Conservation (phyloP, 2,797 vertebrate species). For the Iguana delicatissima region DNA sequence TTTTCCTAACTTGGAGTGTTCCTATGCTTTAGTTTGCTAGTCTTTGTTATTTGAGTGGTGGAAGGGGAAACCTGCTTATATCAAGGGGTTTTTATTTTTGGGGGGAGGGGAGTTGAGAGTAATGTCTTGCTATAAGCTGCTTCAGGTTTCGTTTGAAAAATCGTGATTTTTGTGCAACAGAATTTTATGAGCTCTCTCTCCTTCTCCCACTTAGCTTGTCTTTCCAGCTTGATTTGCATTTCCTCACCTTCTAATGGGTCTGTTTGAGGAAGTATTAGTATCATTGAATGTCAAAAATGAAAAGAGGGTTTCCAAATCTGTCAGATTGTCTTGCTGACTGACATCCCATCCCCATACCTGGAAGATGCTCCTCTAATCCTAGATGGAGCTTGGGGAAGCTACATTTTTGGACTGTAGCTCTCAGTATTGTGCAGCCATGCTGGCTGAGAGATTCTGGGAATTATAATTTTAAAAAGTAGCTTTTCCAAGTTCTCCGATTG, state of each 20-base stretch:
- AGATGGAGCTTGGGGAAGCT: not conserved
- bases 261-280: not conserved
- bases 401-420: too few relatives aligned
- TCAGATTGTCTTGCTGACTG: not conserved
- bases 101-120: too few relatives aligned
- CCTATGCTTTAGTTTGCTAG: not conserved
- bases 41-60: constrained; percentile 9
- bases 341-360: not conserved
- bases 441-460: too few relatives aligned
- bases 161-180: not conserved
- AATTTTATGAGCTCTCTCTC: not conserved
- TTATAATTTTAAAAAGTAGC: too few relatives aligned
- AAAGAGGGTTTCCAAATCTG: not conserved
- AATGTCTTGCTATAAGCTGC: not conserved
- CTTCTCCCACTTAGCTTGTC: not conserved
- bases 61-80: not conserved
- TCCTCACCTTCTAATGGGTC: not conserved
- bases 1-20: not conserved
- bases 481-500: not conserved
- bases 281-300: not conserved
- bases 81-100: not conserved
- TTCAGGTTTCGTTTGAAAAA: not conserved
- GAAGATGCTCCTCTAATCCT: not conserved
- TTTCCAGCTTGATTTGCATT: not conserved
- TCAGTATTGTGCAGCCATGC: too few relatives aligned